A percentile compares a stretch with the other conserved stretches of the same genome.
These are phyloP conservation scores for Mus pahari DNA, from an alignment of 2,113 vertebrate genomes.

Conservation along the genomic window DNA sequence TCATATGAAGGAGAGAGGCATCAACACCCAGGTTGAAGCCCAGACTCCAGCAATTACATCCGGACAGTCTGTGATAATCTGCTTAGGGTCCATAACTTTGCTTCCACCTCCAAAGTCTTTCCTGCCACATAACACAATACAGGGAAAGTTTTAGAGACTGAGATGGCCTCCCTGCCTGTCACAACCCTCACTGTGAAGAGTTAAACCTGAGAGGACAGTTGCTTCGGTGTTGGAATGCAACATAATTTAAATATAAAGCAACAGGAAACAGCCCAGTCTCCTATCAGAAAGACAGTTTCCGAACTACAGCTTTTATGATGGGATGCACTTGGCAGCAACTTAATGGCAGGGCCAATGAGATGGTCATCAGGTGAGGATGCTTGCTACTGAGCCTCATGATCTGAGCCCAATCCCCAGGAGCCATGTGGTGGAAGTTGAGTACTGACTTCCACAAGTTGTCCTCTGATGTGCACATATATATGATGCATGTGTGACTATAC, in stretches of 20 bases:
- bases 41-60: not conserved
- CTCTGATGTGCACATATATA: not conserved
- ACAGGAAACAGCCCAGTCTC: not conserved
- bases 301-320: not conserved
- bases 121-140: not conserved
- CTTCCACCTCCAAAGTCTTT: not conserved
- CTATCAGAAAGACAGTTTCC: not conserved
- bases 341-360: not conserved
- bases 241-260: not conserved
- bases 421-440: not conserved
- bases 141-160: not conserved
- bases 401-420: not conserved
- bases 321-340: not conserved
- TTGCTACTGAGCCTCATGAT: not conserved
- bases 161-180: not conserved
- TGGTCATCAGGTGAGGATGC: no score
- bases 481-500: not conserved
- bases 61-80: not conserved
- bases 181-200: not conserved
- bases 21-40: not conserved
- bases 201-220: not conserved
- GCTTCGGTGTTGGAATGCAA: accelerated
- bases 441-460: not conserved
- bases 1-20: not conserved
- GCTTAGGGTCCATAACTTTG: not conserved